Evolutionary conservation across 1,140 invertebrate species (phyloP).

Genomic region (Cepaea nemoralis): DNA sequence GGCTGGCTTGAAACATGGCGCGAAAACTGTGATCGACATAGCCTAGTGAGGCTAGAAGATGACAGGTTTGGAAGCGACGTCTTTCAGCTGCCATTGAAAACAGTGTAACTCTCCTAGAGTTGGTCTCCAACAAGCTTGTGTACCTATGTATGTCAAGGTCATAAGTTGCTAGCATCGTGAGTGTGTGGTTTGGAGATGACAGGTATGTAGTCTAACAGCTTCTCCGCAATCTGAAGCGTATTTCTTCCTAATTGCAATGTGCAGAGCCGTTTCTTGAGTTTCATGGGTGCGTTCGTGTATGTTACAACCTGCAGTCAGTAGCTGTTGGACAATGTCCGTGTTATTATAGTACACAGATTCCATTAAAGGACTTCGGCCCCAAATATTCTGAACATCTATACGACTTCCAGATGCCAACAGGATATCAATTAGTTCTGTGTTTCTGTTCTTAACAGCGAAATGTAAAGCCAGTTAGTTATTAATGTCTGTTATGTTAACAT

Average conservation of each 20-base stretch:
- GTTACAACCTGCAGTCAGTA: slow-evolving; percentile 64
- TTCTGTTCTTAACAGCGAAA: slow-evolving; percentile 67
- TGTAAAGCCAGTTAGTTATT: slow-evolving; percentile 96
- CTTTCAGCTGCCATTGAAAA: slow-evolving; percentile 66
- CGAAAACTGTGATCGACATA: slow-evolving; percentile 60
- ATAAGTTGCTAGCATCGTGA: slow-evolving; percentile 63
- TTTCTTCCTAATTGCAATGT: slow-evolving; percentile 73
- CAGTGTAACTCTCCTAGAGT: slow-evolving; percentile 61
- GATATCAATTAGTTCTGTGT: slow-evolving; percentile 60
- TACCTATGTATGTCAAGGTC: slow-evolving; percentile 66
- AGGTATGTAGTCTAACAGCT: slow-evolving; percentile 62
- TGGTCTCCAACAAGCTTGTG: slow-evolving; percentile 62
- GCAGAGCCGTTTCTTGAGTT: slow-evolving; percentile 71
- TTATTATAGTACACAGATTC: slow-evolving; percentile 71
- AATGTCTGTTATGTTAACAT: slow-evolving; percentile 95
- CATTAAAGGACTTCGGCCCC: slow-evolving; percentile 69
- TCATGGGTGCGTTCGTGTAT: slow-evolving; percentile 65
- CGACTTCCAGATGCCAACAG: slow-evolving; percentile 62
- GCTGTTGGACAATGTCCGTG: slow-evolving; percentile 59
- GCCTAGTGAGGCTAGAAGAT: slow-evolving; percentile 62
- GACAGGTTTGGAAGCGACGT: slow-evolving; percentile 65
- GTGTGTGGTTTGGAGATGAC: slow-evolving; percentile 62
- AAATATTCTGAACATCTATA: slow-evolving; percentile 68
- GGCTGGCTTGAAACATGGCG: slow-evolving; percentile 54
- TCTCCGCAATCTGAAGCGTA: slow-evolving; percentile 74